Evolutionary conservation across 1,140 invertebrate genomes (phyloP).

Genomic region (Drosophila melanogaster): DNA sequence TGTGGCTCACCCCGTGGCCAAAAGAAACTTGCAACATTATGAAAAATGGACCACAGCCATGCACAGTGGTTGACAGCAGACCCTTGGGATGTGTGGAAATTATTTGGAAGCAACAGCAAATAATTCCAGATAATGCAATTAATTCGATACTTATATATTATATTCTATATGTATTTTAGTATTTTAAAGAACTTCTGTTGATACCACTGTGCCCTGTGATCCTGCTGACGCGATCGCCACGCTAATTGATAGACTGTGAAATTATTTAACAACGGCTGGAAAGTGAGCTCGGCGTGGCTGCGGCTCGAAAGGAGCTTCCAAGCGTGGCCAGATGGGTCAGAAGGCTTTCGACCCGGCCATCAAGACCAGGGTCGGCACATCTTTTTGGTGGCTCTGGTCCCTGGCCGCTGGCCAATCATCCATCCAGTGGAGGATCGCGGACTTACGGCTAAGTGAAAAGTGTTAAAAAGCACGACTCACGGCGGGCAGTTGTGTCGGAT

Average conservation of each 20-base stretch:
- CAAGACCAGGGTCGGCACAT: slow-evolving; percentile 50
- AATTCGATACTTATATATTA: too few relatives aligned
- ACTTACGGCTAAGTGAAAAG: slow-evolving; percentile 72
- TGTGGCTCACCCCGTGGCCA: slow-evolving; percentile 42
- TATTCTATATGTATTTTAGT: background rate
- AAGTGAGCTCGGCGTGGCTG: slow-evolving; percentile 29
- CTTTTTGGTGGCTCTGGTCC: slow-evolving; percentile 55
- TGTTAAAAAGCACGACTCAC: slow-evolving; percentile 77
- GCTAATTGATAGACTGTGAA: slow-evolving; percentile 83
- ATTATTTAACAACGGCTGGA: slow-evolving; percentile 69
- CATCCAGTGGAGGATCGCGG: slow-evolving; percentile 8
- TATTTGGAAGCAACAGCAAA: too few relatives aligned
- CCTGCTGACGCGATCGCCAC: slow-evolving; percentile 53
- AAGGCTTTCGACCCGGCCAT: slow-evolving; percentile 35
- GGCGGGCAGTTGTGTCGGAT: slow-evolving; percentile 51
- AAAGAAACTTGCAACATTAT: slow-evolving; percentile 46
- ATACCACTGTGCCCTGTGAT: slow-evolving; percentile 38
- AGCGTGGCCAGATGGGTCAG: slow-evolving; percentile 43
- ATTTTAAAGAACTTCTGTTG: background rate
- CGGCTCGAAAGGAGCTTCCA: slow-evolving; percentile 34
- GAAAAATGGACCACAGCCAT: slow-evolving; percentile 56
- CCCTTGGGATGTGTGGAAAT: background rate
- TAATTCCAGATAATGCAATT: too few relatives aligned
- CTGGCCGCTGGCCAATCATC: slow-evolving; percentile 47
- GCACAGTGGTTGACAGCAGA: slow-evolving; percentile 45